These are phyloP conservation scores for human (Homo sapiens) DNA, from an alignment of 2,113 vertebrate genomes.

Conservation along the genomic window GRCh38 chr1:94878501-94879000, in stretches of 20 bases:
- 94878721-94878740: neutral
- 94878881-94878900: neutral
- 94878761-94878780: neutral
- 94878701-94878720: neutral
- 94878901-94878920: neutral
- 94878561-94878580: neutral
- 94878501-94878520: neutral
- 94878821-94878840: neutral
- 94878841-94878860: neutral
- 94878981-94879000: too few relatives aligned
- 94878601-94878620: slow-evolving; percentile 28
- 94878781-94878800: neutral
- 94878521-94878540: neutral
- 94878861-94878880: neutral
- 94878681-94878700: neutral
- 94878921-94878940: neutral
- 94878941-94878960: neutral
- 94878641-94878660: slow-evolving; percentile 77
- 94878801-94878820: neutral
- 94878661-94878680: neutral
- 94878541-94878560: neutral
- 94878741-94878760: neutral
- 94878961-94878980: neutral
- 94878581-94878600: slow-evolving; percentile 26
- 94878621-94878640: neutral